phyloP scores from a whole-genome alignment of 2,113 vertebrate species.

The Meles meles region DNA sequence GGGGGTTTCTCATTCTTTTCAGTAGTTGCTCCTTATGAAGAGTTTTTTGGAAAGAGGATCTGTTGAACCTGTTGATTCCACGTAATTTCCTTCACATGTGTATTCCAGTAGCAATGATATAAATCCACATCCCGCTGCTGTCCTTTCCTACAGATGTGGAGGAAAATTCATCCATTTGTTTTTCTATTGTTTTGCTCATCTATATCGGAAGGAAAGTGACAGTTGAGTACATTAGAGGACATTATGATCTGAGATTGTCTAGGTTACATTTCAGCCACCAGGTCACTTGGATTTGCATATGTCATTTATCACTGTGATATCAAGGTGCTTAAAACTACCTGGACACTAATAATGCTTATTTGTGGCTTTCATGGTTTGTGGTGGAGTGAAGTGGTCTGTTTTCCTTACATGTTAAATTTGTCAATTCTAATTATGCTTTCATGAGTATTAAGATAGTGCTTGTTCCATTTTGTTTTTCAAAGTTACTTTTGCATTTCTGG shows the following conservation, averaged over 20 bases:
- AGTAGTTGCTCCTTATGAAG: neutral
- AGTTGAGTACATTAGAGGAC: constrained; percentile 5
- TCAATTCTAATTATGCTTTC: neutral
- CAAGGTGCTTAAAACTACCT: neutral
- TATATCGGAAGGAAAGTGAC: neutral
- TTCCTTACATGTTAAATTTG: neutral
- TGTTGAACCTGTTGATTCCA: neutral
- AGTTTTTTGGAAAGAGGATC: neutral
- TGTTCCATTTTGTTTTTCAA: neutral
- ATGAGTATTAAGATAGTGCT: neutral
- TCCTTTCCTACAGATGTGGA: neutral
- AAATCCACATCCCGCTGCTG: neutral
- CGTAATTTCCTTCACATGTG: neutral
- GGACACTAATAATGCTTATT: neutral
- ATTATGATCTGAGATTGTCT: neutral
- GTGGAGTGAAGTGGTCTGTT: neutral
- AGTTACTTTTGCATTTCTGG: constrained; percentile 35
- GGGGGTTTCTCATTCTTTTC: neutral
- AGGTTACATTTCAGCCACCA: neutral
- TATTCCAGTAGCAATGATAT: neutral
- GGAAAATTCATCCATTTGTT: neutral
- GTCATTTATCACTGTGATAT: neutral
- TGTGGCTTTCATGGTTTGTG: neutral
- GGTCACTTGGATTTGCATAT: neutral
- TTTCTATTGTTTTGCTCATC: constrained; percentile 3